Base-by-base conservation (phyloP, 2,888 invertebrate species). In the Archips crataeganus region DNA sequence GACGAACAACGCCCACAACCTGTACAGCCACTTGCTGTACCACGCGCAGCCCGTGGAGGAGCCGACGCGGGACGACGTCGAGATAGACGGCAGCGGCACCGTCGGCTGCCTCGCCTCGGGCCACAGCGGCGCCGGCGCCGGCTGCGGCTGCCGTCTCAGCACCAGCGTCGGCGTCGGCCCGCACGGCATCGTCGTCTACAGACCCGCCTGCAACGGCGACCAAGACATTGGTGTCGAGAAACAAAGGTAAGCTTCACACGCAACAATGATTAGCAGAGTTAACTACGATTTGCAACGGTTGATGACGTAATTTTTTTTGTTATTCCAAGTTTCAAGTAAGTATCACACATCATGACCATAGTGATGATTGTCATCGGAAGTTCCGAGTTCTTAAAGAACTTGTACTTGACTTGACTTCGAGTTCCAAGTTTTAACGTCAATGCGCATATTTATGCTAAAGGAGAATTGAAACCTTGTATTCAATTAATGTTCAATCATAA, bases 121-220 rank as follows among this genome's bases (percentile, higher is more conserved):
- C 2, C 94, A 93, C 79, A 90, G 80, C 59, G 90, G 84, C 0
- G 90, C 89, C 59, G 90, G 84, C 0, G 90, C 89, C 0, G 94
- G 95, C 1, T 95, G 95, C 74, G 95, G 95, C 0, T 95, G 95
- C 79, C 81, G 92, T 71, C 84, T 95, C 36, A 94, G 94, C 77
- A 93, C 94, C 0, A 90, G 94, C 64, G 95, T 98, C 75, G 97
- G 98, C 1, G 97, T 98, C 10, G 98, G 98, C 1, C 98, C 98
- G 0, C 97, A 97, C 80, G 98, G 98, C 72, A 96, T 98, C 77
- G 96, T 96, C 75, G 96, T 97, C 66, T 96, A 96, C 84, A 80
- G 94, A 62, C 94, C 94, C 1, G 90, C 91, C 42, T 94, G 94
- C 82, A 90, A 90, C 70, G 93, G 94, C 73, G 95, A 95, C 68